Conservation (phyloP, 2,113 vertebrate species). For the Platichthys stellatus region DNA sequence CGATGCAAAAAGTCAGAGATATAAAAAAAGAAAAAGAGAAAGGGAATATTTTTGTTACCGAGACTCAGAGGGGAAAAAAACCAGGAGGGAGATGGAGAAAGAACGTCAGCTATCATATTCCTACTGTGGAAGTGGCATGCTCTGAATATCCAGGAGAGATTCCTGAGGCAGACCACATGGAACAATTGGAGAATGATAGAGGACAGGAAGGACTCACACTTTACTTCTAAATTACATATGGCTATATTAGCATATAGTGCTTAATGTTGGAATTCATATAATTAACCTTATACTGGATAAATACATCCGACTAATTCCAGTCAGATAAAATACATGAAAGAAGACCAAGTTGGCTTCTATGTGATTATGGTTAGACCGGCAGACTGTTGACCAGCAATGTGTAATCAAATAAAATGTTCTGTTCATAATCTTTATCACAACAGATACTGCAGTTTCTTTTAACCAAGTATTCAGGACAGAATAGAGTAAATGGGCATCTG, state of each 20-base stretch:
- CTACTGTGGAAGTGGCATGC: slow-evolving; percentile 42
- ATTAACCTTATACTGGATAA: not conserved
- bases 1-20: slow-evolving; percentile 17
- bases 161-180: slow-evolving; percentile 60
- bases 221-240: slow-evolving; percentile 6
- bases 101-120: slow-evolving; percentile 58
- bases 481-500: slow-evolving; percentile 1
- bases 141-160: slow-evolving; percentile 64
- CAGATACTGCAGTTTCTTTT: too few relatives aligned
- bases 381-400: too few relatives aligned
- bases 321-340: not conserved
- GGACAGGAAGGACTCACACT: slow-evolving; percentile 6
- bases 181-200: slow-evolving; percentile 50
- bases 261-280: not conserved
- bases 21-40: not conserved
- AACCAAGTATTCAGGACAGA: not conserved
- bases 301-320: too few relatives aligned
- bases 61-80: slow-evolving; percentile 5
- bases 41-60: slow-evolving; percentile 41
- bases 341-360: too few relatives aligned
- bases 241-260: not conserved
- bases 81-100: slow-evolving; percentile 14
- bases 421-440: too few relatives aligned
- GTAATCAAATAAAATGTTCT: too few relatives aligned
- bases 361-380: too few relatives aligned